Conservation (phyloP, 2,113 vertebrate genomes). For the Boulengeromyrus knoepffleri region DNA sequence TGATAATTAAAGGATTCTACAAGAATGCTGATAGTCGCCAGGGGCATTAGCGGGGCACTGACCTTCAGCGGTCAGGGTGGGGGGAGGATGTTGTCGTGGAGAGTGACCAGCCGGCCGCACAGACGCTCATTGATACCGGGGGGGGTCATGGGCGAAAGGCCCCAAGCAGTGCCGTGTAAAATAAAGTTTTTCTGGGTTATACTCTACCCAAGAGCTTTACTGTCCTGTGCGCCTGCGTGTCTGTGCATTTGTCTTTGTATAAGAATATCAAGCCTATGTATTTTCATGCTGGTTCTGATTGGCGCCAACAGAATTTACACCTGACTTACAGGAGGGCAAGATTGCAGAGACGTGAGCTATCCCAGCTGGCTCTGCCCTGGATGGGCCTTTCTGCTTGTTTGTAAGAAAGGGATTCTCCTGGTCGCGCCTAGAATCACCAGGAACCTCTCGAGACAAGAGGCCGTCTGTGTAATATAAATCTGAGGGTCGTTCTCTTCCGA, state of each 20-base stretch:
- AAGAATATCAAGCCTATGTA: not conserved
- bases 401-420: slow-evolving; percentile 20
- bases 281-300: not conserved
- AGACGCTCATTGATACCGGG: not conserved
- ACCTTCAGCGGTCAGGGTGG: slow-evolving; percentile 21
- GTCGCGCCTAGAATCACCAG: slow-evolving; percentile 20
- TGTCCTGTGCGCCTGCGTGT: not conserved
- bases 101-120: not conserved
- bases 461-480: slow-evolving; percentile 5
- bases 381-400: not conserved
- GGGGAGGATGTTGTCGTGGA: not conserved
- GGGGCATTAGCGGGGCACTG: not conserved
- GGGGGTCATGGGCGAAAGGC: not conserved
- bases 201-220: not conserved
- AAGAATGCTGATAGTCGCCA: not conserved
- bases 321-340: not conserved
- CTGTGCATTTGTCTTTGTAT: not conserved
- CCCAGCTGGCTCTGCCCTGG: not conserved
- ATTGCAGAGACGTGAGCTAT: not conserved
- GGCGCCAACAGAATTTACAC: not conserved
- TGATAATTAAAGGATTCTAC: slow-evolving; percentile 35
- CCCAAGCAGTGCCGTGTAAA: not conserved
- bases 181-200: not conserved
- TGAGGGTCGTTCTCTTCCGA: slow-evolving; percentile 6
- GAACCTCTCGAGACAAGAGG: slow-evolving; percentile 1